Evolutionary conservation across 30 jellyfish, hydroid and myxozoan genomes (phyloP).

Genomic region (Pseudorhiza aurosa): DNA sequence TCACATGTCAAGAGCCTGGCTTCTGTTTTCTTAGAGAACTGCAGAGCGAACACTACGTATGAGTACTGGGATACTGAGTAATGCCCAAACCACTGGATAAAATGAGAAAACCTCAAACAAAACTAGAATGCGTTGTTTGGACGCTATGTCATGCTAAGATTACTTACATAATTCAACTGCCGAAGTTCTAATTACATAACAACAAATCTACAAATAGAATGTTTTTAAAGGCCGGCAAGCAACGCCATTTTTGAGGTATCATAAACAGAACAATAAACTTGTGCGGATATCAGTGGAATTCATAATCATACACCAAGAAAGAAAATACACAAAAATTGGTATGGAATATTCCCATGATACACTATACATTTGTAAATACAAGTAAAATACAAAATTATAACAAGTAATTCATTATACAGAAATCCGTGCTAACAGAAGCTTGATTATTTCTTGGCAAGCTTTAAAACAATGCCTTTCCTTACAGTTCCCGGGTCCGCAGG

Average conservation of each 20-base stretch:
- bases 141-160: neutral
- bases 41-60: too few relatives aligned
- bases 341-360: constrained; percentile 23
- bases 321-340: constrained; percentile 16
- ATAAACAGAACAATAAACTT: constrained; percentile 28
- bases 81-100: too few relatives aligned
- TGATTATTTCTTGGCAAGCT: constrained; percentile 90
- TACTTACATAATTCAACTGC: constrained; percentile 3
- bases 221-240: neutral
- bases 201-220: neutral
- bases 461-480: constrained; percentile 94
- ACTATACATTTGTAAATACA: constrained; percentile 32
- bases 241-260: neutral
- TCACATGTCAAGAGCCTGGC: too few relatives aligned
- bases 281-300: neutral
- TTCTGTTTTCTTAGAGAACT: too few relatives aligned
- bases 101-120: too few relatives aligned
- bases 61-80: too few relatives aligned
- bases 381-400: constrained; percentile 57
- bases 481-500: constrained; percentile 66
- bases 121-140: too few relatives aligned
- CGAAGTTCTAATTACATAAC: constrained; percentile 4
- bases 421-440: neutral
- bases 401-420: constrained; percentile 32
- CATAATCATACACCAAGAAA: neutral